A percentile compares a stretch with the other conserved stretches of the same genome.
Conservation (phyloP, 2,113 vertebrate genomes). For the Crocuta crocuta region DNA sequence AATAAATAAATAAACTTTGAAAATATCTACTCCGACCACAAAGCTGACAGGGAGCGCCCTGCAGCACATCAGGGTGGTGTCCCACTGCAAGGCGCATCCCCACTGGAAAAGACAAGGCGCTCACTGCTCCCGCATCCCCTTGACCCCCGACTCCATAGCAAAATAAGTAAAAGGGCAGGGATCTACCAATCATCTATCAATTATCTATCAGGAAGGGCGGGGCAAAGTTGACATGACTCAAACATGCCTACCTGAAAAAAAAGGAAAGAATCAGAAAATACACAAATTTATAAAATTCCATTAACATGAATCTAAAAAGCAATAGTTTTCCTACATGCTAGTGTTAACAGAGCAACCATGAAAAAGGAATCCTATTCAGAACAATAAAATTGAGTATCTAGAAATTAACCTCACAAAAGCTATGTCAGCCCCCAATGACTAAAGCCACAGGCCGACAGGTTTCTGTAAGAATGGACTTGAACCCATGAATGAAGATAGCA, state of each 20-base stretch:
- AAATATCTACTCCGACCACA: neutral
- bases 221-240: neutral
- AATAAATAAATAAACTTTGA: no score
- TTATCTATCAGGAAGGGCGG: neutral
- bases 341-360: neutral
- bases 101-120: neutral
- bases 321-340: no score
- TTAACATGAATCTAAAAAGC: neutral
- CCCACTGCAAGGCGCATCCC: neutral
- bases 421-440: neutral
- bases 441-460: neutral
- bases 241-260: neutral
- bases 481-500: fast-evolving
- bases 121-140: neutral
- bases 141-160: neutral
- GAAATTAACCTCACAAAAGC: neutral
- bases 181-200: neutral
- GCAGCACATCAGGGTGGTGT: neutral
- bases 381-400: neutral
- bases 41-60: neutral
- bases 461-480: fast-evolving
- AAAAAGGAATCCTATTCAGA: neutral
- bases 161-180: neutral
- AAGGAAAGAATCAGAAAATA: neutral
- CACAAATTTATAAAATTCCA: neutral